A percentile compares a stretch with the other conserved stretches of the same genome.
Conservation (phyloP, 2,113 vertebrate genomes). For the Stercorarius parasiticus region DNA sequence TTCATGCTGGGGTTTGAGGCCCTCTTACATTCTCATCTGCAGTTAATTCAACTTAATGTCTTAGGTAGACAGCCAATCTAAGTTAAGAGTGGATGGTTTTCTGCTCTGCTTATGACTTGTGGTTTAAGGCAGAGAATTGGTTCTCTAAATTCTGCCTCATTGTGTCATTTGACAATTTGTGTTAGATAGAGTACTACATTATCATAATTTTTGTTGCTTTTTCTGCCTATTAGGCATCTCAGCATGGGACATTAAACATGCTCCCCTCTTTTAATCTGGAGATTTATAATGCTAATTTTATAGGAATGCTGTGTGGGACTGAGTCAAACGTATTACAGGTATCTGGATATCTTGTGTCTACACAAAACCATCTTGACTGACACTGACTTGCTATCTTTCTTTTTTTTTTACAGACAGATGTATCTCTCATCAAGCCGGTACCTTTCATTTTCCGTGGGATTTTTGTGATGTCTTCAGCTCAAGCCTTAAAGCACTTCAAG, state of each 20-base stretch:
- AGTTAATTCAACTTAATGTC: slow-evolving; percentile 28
- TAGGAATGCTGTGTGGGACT: neutral
- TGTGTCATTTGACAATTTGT: slow-evolving; percentile 11
- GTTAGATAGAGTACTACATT: neutral
- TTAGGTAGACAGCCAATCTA: neutral
- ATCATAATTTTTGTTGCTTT: slow-evolving; percentile 30
- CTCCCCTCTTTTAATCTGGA: slow-evolving; percentile 19
- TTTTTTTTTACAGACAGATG: neutral
- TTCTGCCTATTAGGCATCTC: slow-evolving; percentile 19
- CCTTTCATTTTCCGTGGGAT: neutral
- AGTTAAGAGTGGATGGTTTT: neutral
- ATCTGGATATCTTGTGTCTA: neutral
- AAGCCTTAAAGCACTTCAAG: neutral
- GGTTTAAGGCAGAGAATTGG: neutral
- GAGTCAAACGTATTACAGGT: neutral
- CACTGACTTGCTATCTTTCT: neutral
- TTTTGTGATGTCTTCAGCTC: neutral
- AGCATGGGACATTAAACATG: slow-evolving; percentile 30
- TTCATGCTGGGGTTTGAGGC: neutral
- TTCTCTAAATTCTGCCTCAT: slow-evolving; percentile 1
- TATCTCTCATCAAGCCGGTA: neutral
- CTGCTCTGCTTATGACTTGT: neutral
- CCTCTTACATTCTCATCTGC: slow-evolving; percentile 13
- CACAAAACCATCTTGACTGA: neutral
- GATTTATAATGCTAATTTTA: slow-evolving; percentile 26